Evolutionary conservation across 1,140 invertebrate genomes (phyloP).

Genomic region (Drosophila azteca): DNA sequence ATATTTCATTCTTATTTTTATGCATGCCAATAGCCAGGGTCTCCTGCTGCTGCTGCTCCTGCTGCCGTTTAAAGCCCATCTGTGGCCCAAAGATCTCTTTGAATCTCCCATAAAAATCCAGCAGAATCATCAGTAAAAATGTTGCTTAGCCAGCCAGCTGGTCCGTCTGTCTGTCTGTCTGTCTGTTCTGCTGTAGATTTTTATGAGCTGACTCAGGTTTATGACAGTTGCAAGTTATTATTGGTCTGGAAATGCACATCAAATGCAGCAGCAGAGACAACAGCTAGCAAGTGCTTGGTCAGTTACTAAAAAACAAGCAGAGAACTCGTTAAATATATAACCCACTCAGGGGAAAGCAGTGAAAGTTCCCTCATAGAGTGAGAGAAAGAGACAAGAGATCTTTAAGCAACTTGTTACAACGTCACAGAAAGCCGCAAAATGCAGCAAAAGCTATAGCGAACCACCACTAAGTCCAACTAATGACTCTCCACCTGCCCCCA

Average conservation of each 20-base stretch:
- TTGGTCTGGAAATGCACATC: constrained; percentile 52
- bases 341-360: background rate
- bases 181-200: constrained; percentile 28
- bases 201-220: constrained; percentile 45
- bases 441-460: constrained; percentile 5
- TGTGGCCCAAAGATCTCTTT: background rate
- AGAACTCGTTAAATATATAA: constrained; percentile 13
- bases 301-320: constrained; percentile 28
- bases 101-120: constrained; percentile 47
- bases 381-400: no score
- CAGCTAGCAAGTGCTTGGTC: constrained; percentile 12
- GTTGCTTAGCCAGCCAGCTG: constrained; percentile 64
- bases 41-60: constrained; percentile 4
- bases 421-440: constrained; percentile 2
- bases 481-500: constrained; percentile 1
- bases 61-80: constrained; percentile 42
- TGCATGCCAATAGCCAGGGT: constrained; percentile 48
- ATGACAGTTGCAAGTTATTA: constrained; percentile 41
- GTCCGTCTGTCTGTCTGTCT: no score
- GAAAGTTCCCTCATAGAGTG: constrained; percentile 1
- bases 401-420: constrained; percentile 4
- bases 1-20: constrained; percentile 63
- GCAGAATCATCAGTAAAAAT: constrained; percentile 69
- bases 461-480: constrained; percentile 14
- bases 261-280: constrained; percentile 37